phyloP scores from a whole-genome alignment of 1,140 invertebrate genomes.

The Onthophagus taurus region DNA sequence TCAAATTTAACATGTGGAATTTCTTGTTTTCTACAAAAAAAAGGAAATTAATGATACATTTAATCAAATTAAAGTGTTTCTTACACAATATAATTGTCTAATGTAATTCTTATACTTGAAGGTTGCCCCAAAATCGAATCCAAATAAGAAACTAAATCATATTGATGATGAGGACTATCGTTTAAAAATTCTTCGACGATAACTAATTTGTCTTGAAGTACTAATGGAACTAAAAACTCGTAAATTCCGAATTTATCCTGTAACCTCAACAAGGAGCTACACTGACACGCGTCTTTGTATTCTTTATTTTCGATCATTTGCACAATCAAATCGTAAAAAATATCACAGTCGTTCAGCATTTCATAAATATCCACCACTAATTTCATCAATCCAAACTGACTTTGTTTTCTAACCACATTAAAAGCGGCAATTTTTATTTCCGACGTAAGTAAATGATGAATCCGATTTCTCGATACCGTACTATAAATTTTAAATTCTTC shows the following conservation, averaged over 20 bases:
- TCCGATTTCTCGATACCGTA: slow-evolving; percentile 26
- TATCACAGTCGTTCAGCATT: slow-evolving; percentile 41
- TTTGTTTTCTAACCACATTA: slow-evolving; percentile 46
- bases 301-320: slow-evolving; percentile 43
- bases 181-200: slow-evolving; percentile 57
- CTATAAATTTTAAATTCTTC: slow-evolving; percentile 49
- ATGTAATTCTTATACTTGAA: slow-evolving; percentile 30
- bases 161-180: slow-evolving; percentile 48
- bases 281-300: slow-evolving; percentile 58
- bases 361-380: slow-evolving; percentile 45
- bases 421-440: slow-evolving; percentile 52
- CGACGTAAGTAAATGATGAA: slow-evolving; percentile 37
- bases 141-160: slow-evolving; percentile 48
- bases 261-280: slow-evolving; percentile 50
- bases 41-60: slow-evolving; percentile 27
- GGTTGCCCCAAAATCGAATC: slow-evolving; percentile 45
- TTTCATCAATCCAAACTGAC: slow-evolving; percentile 42
- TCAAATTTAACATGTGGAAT: slow-evolving; percentile 51
- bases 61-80: slow-evolving; percentile 19
- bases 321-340: slow-evolving; percentile 45
- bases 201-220: slow-evolving; percentile 62
- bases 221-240: slow-evolving; percentile 57
- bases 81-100: slow-evolving; percentile 40
- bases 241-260: slow-evolving; percentile 53
- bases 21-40: slow-evolving; percentile 37